Base-by-base conservation (phyloP, 2,113 vertebrate species). In the Poeciliopsis retropinna region DNA sequence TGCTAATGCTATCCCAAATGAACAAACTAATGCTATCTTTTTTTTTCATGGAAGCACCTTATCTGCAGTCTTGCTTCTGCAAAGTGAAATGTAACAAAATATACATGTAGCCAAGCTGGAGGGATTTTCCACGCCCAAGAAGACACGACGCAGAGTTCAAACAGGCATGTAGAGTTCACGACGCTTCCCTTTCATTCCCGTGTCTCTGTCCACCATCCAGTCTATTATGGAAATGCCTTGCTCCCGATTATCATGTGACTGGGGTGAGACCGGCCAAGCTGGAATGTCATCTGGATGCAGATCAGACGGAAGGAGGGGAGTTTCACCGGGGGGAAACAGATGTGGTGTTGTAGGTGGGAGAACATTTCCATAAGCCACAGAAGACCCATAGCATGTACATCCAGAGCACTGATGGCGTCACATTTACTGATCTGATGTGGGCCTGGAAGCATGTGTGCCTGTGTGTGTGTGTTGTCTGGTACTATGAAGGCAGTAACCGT, bases 221-320 rank as follows among this genome's bases (percentile, higher is more conserved):
- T 85, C 81, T 73, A 83, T 87, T 82, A 91, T 90, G 91, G 79
- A 88, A 89, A 92, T 84, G 76, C 79, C 47, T 41, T 37, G 10
- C 39, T 62, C 61, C 83, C 70, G 66, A 73, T 83, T 70, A 76
- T 82, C 80, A 73, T 67, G 73, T 76, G 75, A 70, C 75, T 78
- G 73, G 44, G 76, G 85, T 83, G 82, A 82, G 67, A 62, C 65
- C 34, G 60, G 78, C 62, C 69, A 73, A 72, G 70, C 75, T 80
- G 87, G 85, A 89, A 90, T 84, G 80, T 87, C 77, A 88, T 89
- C 84, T 92, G 91, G 90, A 90, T 65, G 3, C 54, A 79, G 86
- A 90, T 92, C 91, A 90, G 84, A 92, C 79, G 54, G 44, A 73
- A 64, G 67, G 69, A 66, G 72, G 75, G 74, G 83, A 81, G 80